Evolutionary conservation across 2,797 vertebrate species (phyloP).

Genomic region (Rhinoraja longicauda): DNA sequence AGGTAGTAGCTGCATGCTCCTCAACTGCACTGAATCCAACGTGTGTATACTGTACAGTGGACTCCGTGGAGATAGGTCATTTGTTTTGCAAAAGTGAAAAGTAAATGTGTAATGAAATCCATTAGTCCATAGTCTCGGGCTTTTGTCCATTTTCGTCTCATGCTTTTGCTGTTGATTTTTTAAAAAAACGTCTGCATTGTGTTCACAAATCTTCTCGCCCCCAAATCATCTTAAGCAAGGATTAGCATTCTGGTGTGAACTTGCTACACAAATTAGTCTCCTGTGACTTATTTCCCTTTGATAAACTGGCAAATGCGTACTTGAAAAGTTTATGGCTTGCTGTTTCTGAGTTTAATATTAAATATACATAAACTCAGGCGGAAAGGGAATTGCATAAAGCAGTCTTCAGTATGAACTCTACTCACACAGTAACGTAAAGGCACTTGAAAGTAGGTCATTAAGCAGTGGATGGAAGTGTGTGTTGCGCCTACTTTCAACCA

Average conservation of each 20-base stretch:
- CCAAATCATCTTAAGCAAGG: constrained; percentile 13
- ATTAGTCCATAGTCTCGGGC: neutral
- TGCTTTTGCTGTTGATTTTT: neutral
- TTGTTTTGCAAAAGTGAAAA: neutral
- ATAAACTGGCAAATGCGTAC: constrained; percentile 36
- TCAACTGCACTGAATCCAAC: neutral
- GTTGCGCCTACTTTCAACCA: neutral
- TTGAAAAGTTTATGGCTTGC: constrained; percentile 34
- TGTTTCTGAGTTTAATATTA: constrained; percentile 31
- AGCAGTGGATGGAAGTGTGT: neutral
- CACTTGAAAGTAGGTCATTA: constrained; percentile 29
- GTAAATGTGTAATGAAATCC: neutral
- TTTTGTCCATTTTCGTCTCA: neutral
- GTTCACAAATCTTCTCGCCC: neutral
- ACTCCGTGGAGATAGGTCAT: neutral
- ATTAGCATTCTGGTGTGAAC: constrained; percentile 25
- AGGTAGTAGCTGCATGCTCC: neutral
- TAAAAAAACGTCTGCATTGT: constrained; percentile 1
- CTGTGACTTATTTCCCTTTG: constrained; percentile 31
- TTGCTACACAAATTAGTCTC: constrained; percentile 34
- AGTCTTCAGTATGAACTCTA: neutral
- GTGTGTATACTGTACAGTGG: neutral
- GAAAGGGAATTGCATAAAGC: constrained; percentile 36
- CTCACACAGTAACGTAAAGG: neutral
- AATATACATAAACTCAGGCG: constrained; percentile 31